Base-by-base conservation (phyloP, 53 echinoderm and acorn worm species). In the Patiria pectinifera region DNA sequence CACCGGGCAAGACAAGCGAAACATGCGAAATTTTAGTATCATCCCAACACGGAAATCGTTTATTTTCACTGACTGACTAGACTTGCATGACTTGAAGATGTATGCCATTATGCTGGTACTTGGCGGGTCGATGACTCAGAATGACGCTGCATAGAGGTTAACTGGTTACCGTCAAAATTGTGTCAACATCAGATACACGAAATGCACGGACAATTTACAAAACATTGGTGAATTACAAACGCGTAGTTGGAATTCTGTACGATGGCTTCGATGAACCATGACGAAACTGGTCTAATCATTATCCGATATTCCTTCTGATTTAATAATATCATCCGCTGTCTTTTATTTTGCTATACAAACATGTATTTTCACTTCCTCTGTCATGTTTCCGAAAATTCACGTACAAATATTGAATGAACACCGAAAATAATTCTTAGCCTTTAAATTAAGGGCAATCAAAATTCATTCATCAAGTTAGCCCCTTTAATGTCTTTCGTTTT, bases 231-330 rank as follows among this genome's bases (percentile, higher is more conserved):
- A 79, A 79, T 79, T 74, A 76, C 11, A 4, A 76, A 76, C 77
- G 77, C 77, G 77, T 76, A 76, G 77, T 76, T 76, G 77, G 77
- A 43, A 76, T 76, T 76, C n/a, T 76, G 6, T 76, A 76, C 77
- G 77, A 23, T 76, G 77, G 77, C 77, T 24, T 76, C 69, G 69
- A 69, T 69, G 3, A 15, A 69, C 15, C 69, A 69, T 69, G 69
- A 15, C 4, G 69, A 18, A 14, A 69, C 53, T 53, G 53, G 53
- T 53, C 53, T 53, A 53, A 53, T 53, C 53, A 6, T 53, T 53
- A 53, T 53, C 8, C 53, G 53, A 53, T 53, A 53, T 53, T 53
- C 53, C 5, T 8, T 8, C 53, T 53, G 5, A 53, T 53, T 53
- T 6, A 53, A 53, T 53, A 53, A 53, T 53, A 53, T 53, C 53